Base-by-base conservation (phyloP, 64 coral and sea anemone genomes). In the Platygyra sinensis region DNA sequence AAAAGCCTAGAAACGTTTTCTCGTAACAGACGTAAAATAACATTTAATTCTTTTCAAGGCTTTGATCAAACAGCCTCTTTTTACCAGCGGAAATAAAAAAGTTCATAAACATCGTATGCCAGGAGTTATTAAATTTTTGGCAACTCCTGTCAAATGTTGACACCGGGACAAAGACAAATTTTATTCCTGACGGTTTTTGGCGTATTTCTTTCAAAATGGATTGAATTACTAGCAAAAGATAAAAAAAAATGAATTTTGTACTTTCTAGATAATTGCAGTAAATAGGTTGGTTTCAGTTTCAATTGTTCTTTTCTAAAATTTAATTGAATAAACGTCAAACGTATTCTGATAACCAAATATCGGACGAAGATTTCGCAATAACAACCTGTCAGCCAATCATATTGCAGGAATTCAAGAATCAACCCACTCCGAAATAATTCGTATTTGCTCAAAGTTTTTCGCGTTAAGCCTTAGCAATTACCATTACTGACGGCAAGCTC, bases 301-400 rank as follows among this genome's bases (percentile, higher is more conserved):
- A 81, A 36, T 13, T 30, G 59, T 15, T 29, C 55, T 80, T 80
- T 54, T 16, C 28, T 22, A 20, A 14, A 8, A 18, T 28, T 60
- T 82, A 82, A 82, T 82, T 62, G 79, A 20, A 82, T 62, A 24
- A 65, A 83, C 20, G 80, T 83, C 80, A 83, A 67, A 85, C 25
- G 17, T 85, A 18, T 50, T 85, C 33, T 17, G 32, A 72, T 38
- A 24, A 25, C 22, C 71, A 71, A 36, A 16, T 33, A 15, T 20
- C 33, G 20, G 22, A 72, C 32, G 14, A 9, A 52, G 13, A 22
- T 85, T 72, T 71, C 63, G 62, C 63, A 85, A 85, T 85, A 52
- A 71, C 81, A 8, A 2, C 13, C 32, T 51, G 12, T 27, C 51
- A 85, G 22, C 81, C 81, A 85, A 85, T 85, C 81, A 85, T 15